Evolutionary conservation across 2,888 invertebrate species (phyloP).

Genomic region (Epirrhoe alternata): DNA sequence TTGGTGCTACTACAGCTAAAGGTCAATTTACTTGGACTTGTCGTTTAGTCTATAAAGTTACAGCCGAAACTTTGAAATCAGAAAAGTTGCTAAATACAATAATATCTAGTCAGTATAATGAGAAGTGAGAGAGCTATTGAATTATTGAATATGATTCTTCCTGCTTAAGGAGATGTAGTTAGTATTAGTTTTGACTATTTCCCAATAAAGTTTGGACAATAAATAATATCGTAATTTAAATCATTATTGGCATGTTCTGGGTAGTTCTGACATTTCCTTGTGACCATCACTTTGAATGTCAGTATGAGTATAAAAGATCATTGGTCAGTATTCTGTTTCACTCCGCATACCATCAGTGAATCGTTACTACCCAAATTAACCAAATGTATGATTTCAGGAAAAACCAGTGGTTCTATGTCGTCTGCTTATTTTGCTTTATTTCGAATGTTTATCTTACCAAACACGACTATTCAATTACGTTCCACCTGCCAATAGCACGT

Average conservation of each 20-base stretch:
- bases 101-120: too few relatives aligned
- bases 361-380: not conserved
- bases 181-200: not conserved
- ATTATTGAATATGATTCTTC: not conserved
- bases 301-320: too few relatives aligned
- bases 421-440: not conserved
- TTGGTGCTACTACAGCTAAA: not conserved
- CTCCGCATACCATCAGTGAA: not conserved
- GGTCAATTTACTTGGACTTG: not conserved
- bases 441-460: not conserved
- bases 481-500: not conserved
- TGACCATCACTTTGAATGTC: conserved; percentile 20
- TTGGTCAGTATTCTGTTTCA: not conserved
- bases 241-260: conserved; percentile 8
- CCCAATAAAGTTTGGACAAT: not conserved
- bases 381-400: not conserved
- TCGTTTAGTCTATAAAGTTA: not conserved
- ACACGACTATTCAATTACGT: not conserved
- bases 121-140: too few relatives aligned
- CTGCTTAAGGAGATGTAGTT: not conserved
- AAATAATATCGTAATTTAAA: not conserved
- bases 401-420: not conserved
- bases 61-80: not conserved
- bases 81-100: too few relatives aligned
- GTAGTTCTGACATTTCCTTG: conserved; percentile 21